These are phyloP conservation scores for Tricholauxania praeusta DNA, from an alignment of 2,888 invertebrate genomes.

Conservation along the genomic window DNA sequence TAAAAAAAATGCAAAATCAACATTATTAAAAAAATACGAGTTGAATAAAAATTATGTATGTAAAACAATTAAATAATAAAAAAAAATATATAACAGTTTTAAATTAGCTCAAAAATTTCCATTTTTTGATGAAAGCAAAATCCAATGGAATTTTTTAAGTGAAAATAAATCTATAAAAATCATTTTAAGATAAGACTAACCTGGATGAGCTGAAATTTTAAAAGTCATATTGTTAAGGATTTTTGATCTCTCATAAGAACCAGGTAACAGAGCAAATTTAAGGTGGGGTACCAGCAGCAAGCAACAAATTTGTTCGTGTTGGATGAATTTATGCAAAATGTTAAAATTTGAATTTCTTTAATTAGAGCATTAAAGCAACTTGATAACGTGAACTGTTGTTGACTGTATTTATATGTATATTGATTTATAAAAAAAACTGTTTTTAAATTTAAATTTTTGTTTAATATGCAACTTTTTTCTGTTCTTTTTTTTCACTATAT, in stretches of 20 bases:
- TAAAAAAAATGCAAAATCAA: background rate
- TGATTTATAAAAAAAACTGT: background rate
- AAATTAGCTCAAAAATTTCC: background rate
- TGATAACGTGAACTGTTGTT: background rate
- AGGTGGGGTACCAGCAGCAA: conserved; percentile 25
- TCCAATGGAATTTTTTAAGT: conserved; percentile 17
- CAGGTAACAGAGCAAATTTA: conserved; percentile 2
- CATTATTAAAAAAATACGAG: conserved; percentile 21
- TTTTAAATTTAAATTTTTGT: background rate
- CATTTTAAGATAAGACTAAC: conserved; percentile 46
- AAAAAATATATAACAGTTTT: conserved; percentile 36
- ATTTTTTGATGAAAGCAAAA: background rate
- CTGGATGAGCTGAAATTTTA: conserved; percentile 60
- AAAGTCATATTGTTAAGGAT: conserved; percentile 32
- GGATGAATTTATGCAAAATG: no score
- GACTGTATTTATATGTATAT: background rate
- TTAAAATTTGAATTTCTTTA: background rate
- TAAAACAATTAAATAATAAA: conserved; percentile 5
- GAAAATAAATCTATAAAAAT: conserved; percentile 30
- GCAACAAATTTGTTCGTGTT: conserved; percentile 17
- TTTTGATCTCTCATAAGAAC: conserved; percentile 21
- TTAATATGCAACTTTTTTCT: conserved; percentile 31
- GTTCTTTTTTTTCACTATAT: conserved; percentile 19
- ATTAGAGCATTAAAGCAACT: background rate
- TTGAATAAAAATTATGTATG: conserved; percentile 11